phyloP scores from a whole-genome alignment of 1,140 invertebrate species.

The Drosophila pruinosa region DNA sequence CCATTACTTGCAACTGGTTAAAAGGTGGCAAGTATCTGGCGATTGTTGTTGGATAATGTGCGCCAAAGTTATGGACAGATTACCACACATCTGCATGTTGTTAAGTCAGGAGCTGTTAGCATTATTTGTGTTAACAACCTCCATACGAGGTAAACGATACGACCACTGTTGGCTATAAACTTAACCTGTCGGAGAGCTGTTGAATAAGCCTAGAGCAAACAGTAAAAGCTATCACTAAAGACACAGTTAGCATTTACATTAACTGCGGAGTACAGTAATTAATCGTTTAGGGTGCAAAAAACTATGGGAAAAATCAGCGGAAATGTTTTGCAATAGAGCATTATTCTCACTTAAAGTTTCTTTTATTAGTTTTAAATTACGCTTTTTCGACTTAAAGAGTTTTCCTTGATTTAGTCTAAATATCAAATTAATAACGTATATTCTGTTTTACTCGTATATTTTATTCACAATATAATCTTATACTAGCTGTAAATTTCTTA shows the following conservation, averaged over 20 bases:
- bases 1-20: slow-evolving; percentile 58
- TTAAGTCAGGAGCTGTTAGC: slow-evolving; percentile 5
- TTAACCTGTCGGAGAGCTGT: neutral
- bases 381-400: too few relatives aligned
- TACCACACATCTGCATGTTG: slow-evolving; percentile 55
- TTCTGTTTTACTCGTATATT: too few relatives aligned
- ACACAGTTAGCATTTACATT: neutral
- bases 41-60: slow-evolving; percentile 50
- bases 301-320: neutral
- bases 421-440: too few relatives aligned
- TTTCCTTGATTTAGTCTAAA: too few relatives aligned
- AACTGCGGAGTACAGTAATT: neutral
- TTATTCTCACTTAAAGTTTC: neutral
- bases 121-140: slow-evolving; percentile 21
- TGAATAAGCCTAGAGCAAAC: neutral
- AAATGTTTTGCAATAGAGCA: neutral
- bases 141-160: slow-evolving; percentile 16
- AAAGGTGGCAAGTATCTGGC: slow-evolving; percentile 58
- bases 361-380: neutral
- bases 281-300: neutral
- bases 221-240: neutral
- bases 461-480: too few relatives aligned
- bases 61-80: slow-evolving; percentile 71
- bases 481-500: too few relatives aligned
- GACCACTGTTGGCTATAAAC: neutral